phyloP scores from a whole-genome alignment of 2,113 vertebrate species.

The human region GRCh38 chrX:107380001-107380500 shows the following conservation, averaged over 20 bases:
- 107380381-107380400: neutral
- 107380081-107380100: neutral
- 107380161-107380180: constrained; percentile 2
- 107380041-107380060: neutral
- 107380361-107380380: neutral
- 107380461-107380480: neutral
- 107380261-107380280: constrained; percentile 25
- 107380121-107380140: neutral
- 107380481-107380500: neutral
- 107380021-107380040: neutral
- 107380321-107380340: constrained; percentile 26
- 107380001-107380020: constrained; percentile 43
- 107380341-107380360: constrained; percentile 31
- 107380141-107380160: constrained; percentile 33
- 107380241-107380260: constrained; percentile 4
- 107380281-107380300: neutral
- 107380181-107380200: constrained; percentile 21
- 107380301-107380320: neutral
- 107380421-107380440: neutral
- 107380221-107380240: neutral
- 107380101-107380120: neutral
- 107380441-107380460: neutral
- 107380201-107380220: constrained; percentile 8
- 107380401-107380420: neutral
- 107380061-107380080: neutral